Conservation (phyloP, 2,888 invertebrate species). For the Chrysotoxum bicinctum region DNA sequence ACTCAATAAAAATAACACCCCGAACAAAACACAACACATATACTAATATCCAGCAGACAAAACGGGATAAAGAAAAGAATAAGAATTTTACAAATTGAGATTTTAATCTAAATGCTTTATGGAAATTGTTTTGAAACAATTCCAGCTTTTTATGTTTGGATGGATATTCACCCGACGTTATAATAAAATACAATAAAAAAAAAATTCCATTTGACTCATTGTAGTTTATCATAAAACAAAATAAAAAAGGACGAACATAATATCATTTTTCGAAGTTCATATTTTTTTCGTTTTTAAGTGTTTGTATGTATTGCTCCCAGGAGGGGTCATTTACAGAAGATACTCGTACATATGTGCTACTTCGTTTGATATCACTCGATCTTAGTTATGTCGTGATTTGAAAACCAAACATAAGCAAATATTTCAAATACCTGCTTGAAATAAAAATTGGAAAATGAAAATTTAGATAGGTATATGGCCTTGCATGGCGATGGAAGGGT, state of each 20-base stretch:
- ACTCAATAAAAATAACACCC: conserved; percentile 31
- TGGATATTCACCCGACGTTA: not conserved
- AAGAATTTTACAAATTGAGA: conserved; percentile 54
- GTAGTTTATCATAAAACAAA: conserved; percentile 38
- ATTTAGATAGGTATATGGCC: not conserved
- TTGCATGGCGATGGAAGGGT: not conserved
- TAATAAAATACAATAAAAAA: conserved; percentile 31
- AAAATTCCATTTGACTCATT: conserved; percentile 30
- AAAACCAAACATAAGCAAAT: not conserved
- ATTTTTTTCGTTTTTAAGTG: conserved; percentile 17
- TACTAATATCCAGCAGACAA: not conserved
- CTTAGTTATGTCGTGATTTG: conserved; percentile 20
- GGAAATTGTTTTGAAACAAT: conserved; percentile 67
- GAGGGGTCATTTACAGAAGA: conserved; percentile 50
- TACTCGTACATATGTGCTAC: conserved; percentile 32
- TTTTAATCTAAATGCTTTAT: conserved; percentile 66
- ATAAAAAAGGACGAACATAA: conserved; percentile 9
- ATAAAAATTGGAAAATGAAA: conserved; percentile 15
- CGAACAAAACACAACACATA: not conserved
- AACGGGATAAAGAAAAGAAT: conserved; percentile 15
- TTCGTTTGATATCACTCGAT: conserved; percentile 7
- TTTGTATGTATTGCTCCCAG: conserved; percentile 34
- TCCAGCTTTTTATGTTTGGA: conserved; percentile 24
- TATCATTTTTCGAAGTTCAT: conserved; percentile 45
- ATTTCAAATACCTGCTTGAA: conserved; percentile 6